phyloP scores from a whole-genome alignment of 1,140 invertebrate species.

The Lasaia peninsularis region DNA sequence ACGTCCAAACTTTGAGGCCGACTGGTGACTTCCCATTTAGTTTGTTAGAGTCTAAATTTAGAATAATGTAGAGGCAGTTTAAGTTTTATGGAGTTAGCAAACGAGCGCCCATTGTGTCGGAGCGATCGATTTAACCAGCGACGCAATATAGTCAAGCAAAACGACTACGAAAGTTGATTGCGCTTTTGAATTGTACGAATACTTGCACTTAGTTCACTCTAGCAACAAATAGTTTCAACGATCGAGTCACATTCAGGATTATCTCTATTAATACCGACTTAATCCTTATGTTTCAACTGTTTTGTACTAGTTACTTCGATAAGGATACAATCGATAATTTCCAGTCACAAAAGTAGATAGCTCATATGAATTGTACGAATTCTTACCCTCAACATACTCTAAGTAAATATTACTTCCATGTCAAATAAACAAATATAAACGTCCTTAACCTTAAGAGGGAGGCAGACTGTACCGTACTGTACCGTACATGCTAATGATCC shows the following conservation, averaged over 20 bases:
- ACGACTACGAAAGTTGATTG: constrained; percentile 60
- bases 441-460: no score
- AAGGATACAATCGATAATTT: background rate
- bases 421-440: no score
- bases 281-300: constrained; percentile 9
- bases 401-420: no score
- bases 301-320: constrained; percentile 2
- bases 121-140: constrained; percentile 56
- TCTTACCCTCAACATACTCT: no score
- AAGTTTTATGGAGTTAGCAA: constrained; percentile 62
- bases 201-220: constrained; percentile 39
- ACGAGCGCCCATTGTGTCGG: constrained; percentile 58
- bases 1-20: no score
- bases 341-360: background rate
- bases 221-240: constrained; percentile 28
- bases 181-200: constrained; percentile 47
- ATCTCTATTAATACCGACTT: constrained; percentile 22
- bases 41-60: no score
- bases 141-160: constrained; percentile 58
- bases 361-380: no score
- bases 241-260: constrained; percentile 28
- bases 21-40: no score
- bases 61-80: constrained; percentile 22
- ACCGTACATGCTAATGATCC: no score
- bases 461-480: no score